phyloP scores from a whole-genome alignment of 1,140 invertebrate genomes.

The Sycophila sp. region DNA sequence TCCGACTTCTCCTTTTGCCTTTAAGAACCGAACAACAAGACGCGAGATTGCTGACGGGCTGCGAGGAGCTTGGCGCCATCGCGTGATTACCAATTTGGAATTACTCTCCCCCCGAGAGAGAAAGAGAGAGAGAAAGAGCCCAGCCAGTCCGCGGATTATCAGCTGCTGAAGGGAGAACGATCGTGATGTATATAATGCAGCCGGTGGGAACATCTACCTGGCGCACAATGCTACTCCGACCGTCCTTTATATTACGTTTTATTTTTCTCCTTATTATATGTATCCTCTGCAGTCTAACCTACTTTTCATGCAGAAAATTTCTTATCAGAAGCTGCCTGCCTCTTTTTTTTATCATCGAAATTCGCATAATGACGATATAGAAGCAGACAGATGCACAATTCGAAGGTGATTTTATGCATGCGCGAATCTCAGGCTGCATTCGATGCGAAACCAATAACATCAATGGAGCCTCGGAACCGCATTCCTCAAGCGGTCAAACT shows the following conservation, averaged over 20 bases:
- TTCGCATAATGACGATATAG: not conserved
- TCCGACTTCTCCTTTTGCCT: not conserved
- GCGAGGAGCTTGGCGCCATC: conserved; percentile 66
- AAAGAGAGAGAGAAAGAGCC: conserved; percentile 24
- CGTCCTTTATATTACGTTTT: too few species aligned
- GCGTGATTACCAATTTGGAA: conserved; percentile 68
- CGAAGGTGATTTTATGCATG: not conserved
- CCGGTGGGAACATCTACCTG: conserved; percentile 11
- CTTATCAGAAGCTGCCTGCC: too few species aligned
- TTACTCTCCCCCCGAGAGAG: conserved; percentile 52
- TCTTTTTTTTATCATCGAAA: not conserved
- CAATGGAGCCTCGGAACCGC: conserved; percentile 53
- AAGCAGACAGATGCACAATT: too few species aligned
- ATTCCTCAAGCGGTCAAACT: conserved; percentile 55
- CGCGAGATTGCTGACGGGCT: conserved; percentile 63
- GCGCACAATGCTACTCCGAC: conserved; percentile 32
- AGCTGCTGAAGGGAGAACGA: conserved; percentile 46
- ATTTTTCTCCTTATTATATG: conserved; percentile 3
- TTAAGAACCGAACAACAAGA: conserved; percentile 56
- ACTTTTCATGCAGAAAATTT: not conserved
- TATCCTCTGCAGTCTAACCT: too few species aligned
- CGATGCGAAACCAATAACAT: conserved; percentile 51
- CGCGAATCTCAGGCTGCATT: not conserved
- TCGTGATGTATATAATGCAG: conserved; percentile 39
- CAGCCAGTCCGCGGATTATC: conserved; percentile 48